These are phyloP conservation scores for Hesperophylax magnus DNA, from an alignment of 1,140 invertebrate genomes.

Conservation along the genomic window DNA sequence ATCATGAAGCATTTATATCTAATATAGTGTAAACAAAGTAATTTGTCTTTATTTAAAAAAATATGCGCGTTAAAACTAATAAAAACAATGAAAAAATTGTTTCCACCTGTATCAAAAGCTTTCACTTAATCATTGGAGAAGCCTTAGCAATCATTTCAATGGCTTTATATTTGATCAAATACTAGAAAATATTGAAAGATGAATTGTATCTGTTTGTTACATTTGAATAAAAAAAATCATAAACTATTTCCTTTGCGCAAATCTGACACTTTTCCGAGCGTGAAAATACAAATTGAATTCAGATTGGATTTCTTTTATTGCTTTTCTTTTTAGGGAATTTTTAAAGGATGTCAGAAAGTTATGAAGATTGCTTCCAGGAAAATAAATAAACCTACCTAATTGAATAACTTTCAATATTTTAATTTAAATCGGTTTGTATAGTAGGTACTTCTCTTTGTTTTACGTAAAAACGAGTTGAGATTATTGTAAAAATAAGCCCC, in stretches of 20 bases:
- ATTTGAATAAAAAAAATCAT: conserved; percentile 36
- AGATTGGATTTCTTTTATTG: conserved; percentile 43
- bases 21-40: too few relatives aligned
- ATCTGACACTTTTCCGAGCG: conserved; percentile 15
- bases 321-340: conserved; percentile 28
- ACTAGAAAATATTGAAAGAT: not conserved
- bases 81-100: too few relatives aligned
- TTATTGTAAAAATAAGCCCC: too few relatives aligned
- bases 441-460: too few relatives aligned
- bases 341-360: conserved; percentile 38
- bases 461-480: too few relatives aligned
- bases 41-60: too few relatives aligned
- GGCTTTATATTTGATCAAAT: not conserved
- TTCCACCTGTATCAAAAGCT: too few relatives aligned
- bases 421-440: too few relatives aligned
- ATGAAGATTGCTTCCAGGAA: conserved; percentile 30
- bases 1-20: too few relatives aligned
- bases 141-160: too few relatives aligned
- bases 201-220: conserved; percentile 18
- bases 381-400: not conserved
- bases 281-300: conserved; percentile 39
- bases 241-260: conserved; percentile 29
- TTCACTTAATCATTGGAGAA: too few relatives aligned
- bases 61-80: too few relatives aligned
- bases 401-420: not conserved